Percentiles rank a stretch among this genome's conserved stretches.
Evolutionary conservation across 1,140 invertebrate species (phyloP).

Genomic region (Lysiphlebus fabarum): DNA sequence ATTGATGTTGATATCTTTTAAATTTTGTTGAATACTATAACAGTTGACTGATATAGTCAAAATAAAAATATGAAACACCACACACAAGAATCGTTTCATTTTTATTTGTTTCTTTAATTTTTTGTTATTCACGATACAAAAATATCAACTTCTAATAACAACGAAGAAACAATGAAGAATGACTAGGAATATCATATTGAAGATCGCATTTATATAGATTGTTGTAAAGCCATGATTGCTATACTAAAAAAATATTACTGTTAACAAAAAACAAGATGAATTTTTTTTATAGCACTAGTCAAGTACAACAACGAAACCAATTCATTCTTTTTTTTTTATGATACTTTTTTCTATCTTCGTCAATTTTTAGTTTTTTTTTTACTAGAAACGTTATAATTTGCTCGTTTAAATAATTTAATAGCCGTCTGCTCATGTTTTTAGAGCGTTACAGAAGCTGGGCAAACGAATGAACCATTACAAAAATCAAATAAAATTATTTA

Average conservation of each 20-base stretch:
- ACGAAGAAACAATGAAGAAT: conserved; percentile 16
- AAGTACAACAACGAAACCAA: background rate
- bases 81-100: background rate
- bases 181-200: background rate
- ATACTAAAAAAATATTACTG: conserved; percentile 13
- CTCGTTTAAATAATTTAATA: conserved; percentile 4
- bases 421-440: conserved; percentile 31
- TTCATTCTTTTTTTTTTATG: background rate
- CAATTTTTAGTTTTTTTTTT: too few species aligned
- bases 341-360: background rate
- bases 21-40: background rate
- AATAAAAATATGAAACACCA: conserved; percentile 4
- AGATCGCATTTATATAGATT: conserved; percentile 40
- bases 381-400: too few species aligned
- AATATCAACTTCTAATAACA: background rate
- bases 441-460: conserved; percentile 42
- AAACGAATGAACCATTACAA: too few species aligned
- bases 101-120: too few species aligned
- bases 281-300: conserved; percentile 1
- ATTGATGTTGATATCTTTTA: conserved; percentile 15
- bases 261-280: conserved; percentile 21
- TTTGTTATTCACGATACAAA: too few species aligned
- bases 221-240: conserved; percentile 20
- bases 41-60: background rate
- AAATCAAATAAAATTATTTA: too few species aligned